Evolutionary conservation across 1,140 invertebrate genomes (phyloP), one percentile per base, ranked within the genome.

Genomic region (Cephus cinctus): DNA sequence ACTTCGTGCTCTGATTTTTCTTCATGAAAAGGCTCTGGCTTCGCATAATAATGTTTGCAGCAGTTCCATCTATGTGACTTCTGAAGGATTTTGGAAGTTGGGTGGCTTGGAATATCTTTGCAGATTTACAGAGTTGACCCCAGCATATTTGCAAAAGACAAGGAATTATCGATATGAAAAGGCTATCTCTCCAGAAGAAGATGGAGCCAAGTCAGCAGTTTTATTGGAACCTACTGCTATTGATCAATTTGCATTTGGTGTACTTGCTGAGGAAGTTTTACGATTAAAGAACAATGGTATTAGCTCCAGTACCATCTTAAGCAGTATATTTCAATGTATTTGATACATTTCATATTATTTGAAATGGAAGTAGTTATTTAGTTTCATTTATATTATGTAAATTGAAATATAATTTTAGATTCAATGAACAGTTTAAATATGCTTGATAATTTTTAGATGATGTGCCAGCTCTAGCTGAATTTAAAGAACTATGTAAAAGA

Each of bases 11-110:
- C 68, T 92, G n/a, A 80, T 86, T 56, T 92, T 92, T 68, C 72
- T 92, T 12, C 87, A 91, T 62, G 83, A 88, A 48, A 87, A 85
- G 77, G 88, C 86, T 32, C 60, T 72, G n/a, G 80, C 82, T 25
- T 85, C 87, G 15, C 92, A 94, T 65, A 89, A 92, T 43, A 93
- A 93, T 75, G 73, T 94, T 14, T 85, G 86, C 61, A 78, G 82
- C 46, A 81, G 84, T 54, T 84, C 89, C n/a, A 80, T 94, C 45
- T 93, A 90, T 75, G 85, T 93, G 3, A 85, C 85, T 5, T 77
- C 81, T 11, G 88, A 92, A 71, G 89, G 89, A 4, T 84, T 79
- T 47, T 94, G 90, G 90, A 89, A 87, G 69, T 73, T 94, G 11
- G 88, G 88, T 14, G 89, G 88, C 3, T 75, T 93, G 42, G 89